phyloP scores from a whole-genome alignment of 2,113 vertebrate species.

The Rhinoptilus africanus region DNA sequence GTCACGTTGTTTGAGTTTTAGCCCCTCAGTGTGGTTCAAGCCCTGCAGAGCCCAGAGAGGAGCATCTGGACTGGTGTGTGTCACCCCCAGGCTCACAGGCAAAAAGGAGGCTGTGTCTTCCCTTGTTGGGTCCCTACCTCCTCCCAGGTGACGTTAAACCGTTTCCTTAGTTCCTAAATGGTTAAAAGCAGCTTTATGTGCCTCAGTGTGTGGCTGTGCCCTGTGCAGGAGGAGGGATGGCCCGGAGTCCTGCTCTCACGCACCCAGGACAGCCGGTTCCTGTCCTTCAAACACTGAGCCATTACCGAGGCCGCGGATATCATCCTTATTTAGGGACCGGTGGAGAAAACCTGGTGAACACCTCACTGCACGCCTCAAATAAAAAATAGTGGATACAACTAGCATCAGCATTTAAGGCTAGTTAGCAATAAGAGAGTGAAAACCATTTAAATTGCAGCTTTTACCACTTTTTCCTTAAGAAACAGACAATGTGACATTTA shows the following conservation, averaged over 20 bases:
- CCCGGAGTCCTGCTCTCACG: rapidly evolving
- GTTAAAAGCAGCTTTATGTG: background rate
- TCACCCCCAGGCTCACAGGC: background rate
- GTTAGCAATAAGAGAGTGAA: background rate
- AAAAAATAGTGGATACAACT: background rate
- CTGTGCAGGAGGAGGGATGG: too few species aligned
- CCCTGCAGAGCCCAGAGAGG: background rate
- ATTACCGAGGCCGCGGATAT: background rate
- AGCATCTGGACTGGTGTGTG: rapidly evolving
- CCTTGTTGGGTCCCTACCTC: background rate
- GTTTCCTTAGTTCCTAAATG: background rate
- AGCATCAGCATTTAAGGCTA: background rate
- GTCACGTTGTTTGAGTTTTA: background rate
- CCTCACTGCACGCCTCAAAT: background rate
- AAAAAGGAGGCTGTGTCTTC: background rate
- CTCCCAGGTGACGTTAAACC: background rate
- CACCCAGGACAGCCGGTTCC: too few species aligned
- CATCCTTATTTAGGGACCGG: rapidly evolving
- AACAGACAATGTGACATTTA: background rate
- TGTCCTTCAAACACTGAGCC: background rate
- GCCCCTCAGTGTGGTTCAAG: background rate
- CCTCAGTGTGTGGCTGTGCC: too few species aligned
- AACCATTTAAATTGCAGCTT: background rate
- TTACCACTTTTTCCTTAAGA: background rate
- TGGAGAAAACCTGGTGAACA: background rate